These are phyloP conservation scores for Drosophila anomelani DNA, from an alignment of 2,888 invertebrate species.

Conservation along the genomic window DNA sequence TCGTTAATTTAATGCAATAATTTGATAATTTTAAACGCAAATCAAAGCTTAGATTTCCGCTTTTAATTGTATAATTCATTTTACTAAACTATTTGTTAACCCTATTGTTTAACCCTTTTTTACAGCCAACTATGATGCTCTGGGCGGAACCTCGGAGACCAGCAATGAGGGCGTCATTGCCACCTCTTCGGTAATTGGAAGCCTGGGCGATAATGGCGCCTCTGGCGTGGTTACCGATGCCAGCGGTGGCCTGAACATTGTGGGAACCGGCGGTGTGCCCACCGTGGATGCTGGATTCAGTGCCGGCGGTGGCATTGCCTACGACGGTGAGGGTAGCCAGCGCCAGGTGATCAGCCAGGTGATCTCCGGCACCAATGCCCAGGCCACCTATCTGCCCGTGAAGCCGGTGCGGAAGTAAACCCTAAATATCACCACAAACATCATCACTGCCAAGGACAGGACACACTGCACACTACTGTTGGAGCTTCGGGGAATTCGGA, in stretches of 20 bases:
- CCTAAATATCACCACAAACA: too few species aligned
- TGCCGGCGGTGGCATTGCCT: conserved; percentile 8
- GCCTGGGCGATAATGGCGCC: conserved; percentile 70
- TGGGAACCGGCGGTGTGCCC: conserved; percentile 67
- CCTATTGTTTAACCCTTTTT: too few species aligned
- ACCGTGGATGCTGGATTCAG: conserved; percentile 16
- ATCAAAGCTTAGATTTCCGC: background rate
- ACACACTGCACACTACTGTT: conserved; percentile 6
- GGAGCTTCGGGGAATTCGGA: conserved; percentile 13
- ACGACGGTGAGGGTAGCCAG: conserved; percentile 39
- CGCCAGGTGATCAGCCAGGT: conserved; percentile 48
- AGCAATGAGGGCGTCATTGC: conserved; percentile 79
- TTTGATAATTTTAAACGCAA: accelerated
- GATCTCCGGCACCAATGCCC: conserved; percentile 44
- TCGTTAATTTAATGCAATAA: too few species aligned
- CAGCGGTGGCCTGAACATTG: conserved; percentile 53
- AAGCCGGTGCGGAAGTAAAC: conserved; percentile 56
- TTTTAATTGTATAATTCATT: background rate
- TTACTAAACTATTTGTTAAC: background rate
- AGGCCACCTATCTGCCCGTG: conserved; percentile 71
- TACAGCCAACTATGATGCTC: conserved; percentile 81
- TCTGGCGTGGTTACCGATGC: conserved; percentile 64
- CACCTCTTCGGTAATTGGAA: conserved; percentile 80
- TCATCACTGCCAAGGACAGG: conserved; percentile 18
- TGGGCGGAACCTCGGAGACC: conserved; percentile 77